Base-by-base conservation (phyloP, 2,797 vertebrate species). In the Cichlasoma orientale region DNA sequence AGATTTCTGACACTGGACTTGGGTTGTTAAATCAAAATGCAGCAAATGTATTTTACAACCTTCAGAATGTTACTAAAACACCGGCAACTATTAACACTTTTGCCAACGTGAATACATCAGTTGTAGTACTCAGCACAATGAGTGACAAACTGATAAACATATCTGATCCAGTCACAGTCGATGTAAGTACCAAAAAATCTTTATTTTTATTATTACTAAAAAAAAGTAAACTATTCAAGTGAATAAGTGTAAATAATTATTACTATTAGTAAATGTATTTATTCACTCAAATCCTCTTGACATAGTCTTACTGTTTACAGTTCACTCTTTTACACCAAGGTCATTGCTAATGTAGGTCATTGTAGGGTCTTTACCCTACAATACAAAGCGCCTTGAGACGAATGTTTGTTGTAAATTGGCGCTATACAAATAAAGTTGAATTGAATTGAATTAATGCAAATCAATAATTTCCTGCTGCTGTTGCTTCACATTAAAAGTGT, bases 1-100 rank as follows among this genome's bases (percentile, higher is more conserved):
- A 96, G 95, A 57, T 52, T 4, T 33, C 89, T 38, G 38, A 75
- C 54, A 92, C 4, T 63, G 95, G 95, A 83, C 80, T 79, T 11
- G 95, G 95, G 13, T 0, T 1, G 0, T 1, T 90, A 3, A 0
- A 47, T 2, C 1, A 23, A 1, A 86, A 87, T 33, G 79, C 85
- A 21, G 52, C 6, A 1, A 0, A 0, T 0, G 52, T 95, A 33
- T 92, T 96, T 73, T 1, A 0, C 0, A 1, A 0, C 2, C 80
- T 96, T 5, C 1, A 66, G 10, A 1, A 0, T 0, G 36, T 88
- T 25, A 95, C 93, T 1, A 55, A 58, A 1, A 4, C 29, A 2
- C n/a, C 72, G 1, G 0, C 6, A 0, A 1, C 0, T 0, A 88
- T 95, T 31, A 85, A 87, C 50, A 11, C 68, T 1, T 54, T 3